Evolutionary conservation across 2,888 invertebrate species (phyloP), one percentile per base, ranked within the genome.

Genomic region (Aphodius sticticus): DNA sequence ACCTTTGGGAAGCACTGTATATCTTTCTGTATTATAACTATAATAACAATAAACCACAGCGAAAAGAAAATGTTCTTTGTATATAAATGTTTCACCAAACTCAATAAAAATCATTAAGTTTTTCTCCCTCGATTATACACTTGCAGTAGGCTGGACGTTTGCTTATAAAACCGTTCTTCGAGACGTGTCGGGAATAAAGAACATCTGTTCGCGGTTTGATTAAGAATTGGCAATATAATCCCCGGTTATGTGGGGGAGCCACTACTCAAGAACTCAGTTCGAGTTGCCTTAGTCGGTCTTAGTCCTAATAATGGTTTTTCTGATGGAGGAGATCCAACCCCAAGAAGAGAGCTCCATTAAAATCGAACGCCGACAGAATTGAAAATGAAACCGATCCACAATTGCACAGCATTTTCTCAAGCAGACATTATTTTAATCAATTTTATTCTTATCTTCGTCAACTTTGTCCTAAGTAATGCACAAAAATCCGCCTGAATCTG

Each of bases 141-240:
- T 53, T 53, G 53, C 12, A 53, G 53, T 53, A 53, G 53, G 12
- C 12, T 53, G 53, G 7, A 12, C 53, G 53, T 53, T 53, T 53
- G 53, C 12, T 53, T 53, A 53, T 53, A 53, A 53, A 53, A 53
- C 53, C 12, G 53, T 53, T 53, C 9, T 1, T 3, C 9, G 53
- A 5, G 53, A 53, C 53, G 53, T 53, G 53, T 53, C 53, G 53
- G 53, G 53, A 53, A 53, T 53, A 53, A 12, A 53, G 53, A 53
- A 53, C 53, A 53, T 53, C 53, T 53, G 53, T 53, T 53, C 53
- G 53, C 53, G 12, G 53, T 53, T 53, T 53, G 53, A 53, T 53
- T 53, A 53, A 53, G 53, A 53, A 53, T 53, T 53, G 53, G 53
- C 53, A 53, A 53, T 53, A 53, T 53, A 53, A 53, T 53, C 53